Evolutionary conservation across 2,113 vertebrate species (phyloP), one percentile per base, ranked within the genome.

Genomic region (Salvelinus alpinus): DNA sequence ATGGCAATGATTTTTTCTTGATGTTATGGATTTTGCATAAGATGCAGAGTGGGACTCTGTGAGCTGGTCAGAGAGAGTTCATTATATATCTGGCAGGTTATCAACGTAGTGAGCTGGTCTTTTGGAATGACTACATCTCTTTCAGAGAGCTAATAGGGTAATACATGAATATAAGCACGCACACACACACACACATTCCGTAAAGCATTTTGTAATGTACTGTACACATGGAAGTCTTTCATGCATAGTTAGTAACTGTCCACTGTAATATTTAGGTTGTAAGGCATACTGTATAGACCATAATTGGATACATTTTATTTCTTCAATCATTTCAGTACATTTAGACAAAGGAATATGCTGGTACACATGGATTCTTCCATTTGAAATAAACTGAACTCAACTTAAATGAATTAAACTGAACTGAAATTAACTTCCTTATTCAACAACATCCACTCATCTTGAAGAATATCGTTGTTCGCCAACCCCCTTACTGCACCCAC

Each of bases 1-100:
- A 44, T 44, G 38, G 38, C 38, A 11, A 44, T 44, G 14, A 74
- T 71, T 70, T 80, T 73, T 38, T 72, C 76, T 64, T n/a, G 70
- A 84, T 6, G 31, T 34, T 34, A 34, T 27, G 31, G 54, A 89
- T 34, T 90, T 83, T 85, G 81, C 84, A 83, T 79, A 80, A 81
- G 70, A 38, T 27, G 25, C 68, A 34, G 31, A 25, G 59, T 54
- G 75, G 57, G 27, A 44, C 48, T 27, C 9, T 29, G 74, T 8
- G 62, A 75, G 80, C 31, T 72, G 72, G 48, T 70, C 80, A 47
- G 79, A 76, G 73, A 66, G 72, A 2, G 38, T 44, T 11, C 38
- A 44, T 44, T 44, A 83, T 71, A 64, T 79, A 87, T 84, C 81
- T 85, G 79, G 76, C 80, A 64, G 60, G 74, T 70, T 83, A 89